phyloP scores from a whole-genome alignment of 2,797 vertebrate species.

The Gouania willdenowi region DNA sequence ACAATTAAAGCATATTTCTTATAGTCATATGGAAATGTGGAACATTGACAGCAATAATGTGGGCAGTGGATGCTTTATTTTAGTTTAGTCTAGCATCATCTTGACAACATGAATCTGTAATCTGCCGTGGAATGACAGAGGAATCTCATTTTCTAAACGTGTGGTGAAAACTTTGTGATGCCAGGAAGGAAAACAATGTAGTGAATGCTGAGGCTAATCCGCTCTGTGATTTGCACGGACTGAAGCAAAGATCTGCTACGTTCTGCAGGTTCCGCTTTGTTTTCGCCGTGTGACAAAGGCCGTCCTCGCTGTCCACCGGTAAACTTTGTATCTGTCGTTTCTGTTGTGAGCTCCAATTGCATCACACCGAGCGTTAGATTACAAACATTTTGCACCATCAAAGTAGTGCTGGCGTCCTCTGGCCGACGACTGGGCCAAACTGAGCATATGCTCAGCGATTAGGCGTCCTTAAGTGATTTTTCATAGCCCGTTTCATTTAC shows the following conservation, averaged over 20 bases:
- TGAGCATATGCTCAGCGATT: slow-evolving; percentile 58
- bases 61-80: too few species aligned
- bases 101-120: slow-evolving; percentile 12
- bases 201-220: slow-evolving; percentile 34
- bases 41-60: too few species aligned
- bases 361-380: slow-evolving; percentile 53
- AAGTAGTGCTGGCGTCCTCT: slow-evolving; percentile 48
- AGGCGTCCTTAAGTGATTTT: slow-evolving; percentile 72
- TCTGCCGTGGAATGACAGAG: background rate
- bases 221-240: slow-evolving; percentile 31
- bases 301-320: slow-evolving; percentile 11
- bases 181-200: background rate
- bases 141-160: background rate
- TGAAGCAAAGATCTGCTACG: background rate
- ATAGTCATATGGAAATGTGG: too few species aligned
- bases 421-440: slow-evolving; percentile 46
- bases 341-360: slow-evolving; percentile 40
- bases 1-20: too few species aligned
- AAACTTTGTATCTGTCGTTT: slow-evolving; percentile 25
- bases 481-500: slow-evolving; percentile 66
- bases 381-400: slow-evolving; percentile 62
- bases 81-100: slow-evolving; percentile 29
- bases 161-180: slow-evolving; percentile 16
- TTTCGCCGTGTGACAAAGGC: slow-evolving; percentile 24
- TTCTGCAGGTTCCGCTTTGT: slow-evolving; percentile 15